phyloP scores from a whole-genome alignment of 2,888 invertebrate genomes.

The Caenorhabditis sp. region DNA sequence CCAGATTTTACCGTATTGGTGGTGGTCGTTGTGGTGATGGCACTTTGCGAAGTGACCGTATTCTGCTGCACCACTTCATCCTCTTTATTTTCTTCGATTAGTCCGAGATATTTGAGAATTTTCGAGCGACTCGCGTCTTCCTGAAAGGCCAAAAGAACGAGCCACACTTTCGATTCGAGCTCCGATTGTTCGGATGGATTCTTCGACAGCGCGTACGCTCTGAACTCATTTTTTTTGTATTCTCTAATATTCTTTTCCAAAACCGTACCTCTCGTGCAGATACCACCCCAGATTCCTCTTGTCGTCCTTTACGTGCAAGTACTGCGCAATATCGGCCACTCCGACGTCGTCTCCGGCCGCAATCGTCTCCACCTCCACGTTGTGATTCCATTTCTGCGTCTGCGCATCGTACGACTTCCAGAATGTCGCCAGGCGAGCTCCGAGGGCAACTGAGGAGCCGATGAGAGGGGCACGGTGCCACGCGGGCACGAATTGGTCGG shows the following conservation, averaged over 20 bases:
- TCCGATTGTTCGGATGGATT: conserved; percentile 11
- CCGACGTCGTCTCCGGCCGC: conserved; percentile 11
- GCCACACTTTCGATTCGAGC: conserved; percentile 18
- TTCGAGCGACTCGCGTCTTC: conserved; percentile 24
- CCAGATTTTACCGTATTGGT: background rate
- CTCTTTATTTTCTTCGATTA: background rate
- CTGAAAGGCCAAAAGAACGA: conserved; percentile 25
- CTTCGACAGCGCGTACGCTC: conserved; percentile 1
- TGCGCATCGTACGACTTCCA: conserved; percentile 40
- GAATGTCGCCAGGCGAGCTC: conserved; percentile 30
- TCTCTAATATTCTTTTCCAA: background rate
- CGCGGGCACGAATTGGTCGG: conserved; percentile 40
- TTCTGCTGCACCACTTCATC: background rate
- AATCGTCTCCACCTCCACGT: conserved; percentile 49
- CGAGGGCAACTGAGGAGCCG: conserved; percentile 35
- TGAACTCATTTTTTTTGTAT: background rate
- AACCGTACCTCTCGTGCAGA: conserved; percentile 32
- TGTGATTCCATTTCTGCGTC: conserved; percentile 30
- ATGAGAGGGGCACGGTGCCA: conserved; percentile 48
- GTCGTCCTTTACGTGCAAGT: conserved; percentile 25
- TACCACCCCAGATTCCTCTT: conserved; percentile 41
- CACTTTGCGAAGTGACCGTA: background rate
- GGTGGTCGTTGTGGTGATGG: background rate
- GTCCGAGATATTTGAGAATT: conserved; percentile 25
- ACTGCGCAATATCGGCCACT: conserved; percentile 16